A percentile compares a stretch with the other conserved stretches of the same genome.
phyloP scores from a whole-genome alignment of 2,888 invertebrate genomes.

The Dicyrtoma fusca region DNA sequence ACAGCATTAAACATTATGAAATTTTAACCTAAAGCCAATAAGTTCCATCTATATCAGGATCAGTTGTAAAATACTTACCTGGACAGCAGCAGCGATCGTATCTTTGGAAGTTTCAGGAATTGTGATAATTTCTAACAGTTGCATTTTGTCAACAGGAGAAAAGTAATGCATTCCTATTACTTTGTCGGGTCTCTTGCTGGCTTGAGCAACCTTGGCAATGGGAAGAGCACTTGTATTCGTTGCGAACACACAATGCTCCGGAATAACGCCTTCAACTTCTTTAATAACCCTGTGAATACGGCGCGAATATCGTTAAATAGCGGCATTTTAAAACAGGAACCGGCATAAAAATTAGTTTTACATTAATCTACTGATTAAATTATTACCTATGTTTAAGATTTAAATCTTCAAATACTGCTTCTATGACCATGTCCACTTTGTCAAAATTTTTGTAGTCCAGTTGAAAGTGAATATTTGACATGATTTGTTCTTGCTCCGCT shows the following conservation, averaged over 20 bases:
- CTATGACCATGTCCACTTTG: conserved; percentile 90
- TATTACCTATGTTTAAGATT: conserved; percentile 79
- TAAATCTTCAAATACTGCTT: conserved; percentile 98
- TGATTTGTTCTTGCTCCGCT: conserved; percentile 75
- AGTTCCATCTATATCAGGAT: too few relatives aligned
- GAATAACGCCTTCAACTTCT: conserved; percentile 85
- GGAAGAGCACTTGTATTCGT: conserved; percentile 99
- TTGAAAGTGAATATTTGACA: conserved; percentile 64
- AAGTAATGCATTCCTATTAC: conserved; percentile 99
- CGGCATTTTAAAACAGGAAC: too few relatives aligned
- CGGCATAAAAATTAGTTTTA: too few relatives aligned
- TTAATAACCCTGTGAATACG: conserved; percentile 84
- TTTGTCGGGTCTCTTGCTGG: conserved; percentile 91
- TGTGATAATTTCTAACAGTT: conserved; percentile 95
- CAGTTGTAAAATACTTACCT: conserved; percentile 49
- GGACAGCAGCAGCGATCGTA: conserved; percentile 83
- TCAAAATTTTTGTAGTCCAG: conserved; percentile 81
- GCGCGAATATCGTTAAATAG: too few relatives aligned
- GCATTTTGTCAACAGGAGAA: conserved; percentile 99
- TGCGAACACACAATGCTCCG: conserved; percentile 89
- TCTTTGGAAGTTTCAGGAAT: conserved; percentile 95
- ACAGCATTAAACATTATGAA: too few relatives aligned
- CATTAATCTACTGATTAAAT: too few relatives aligned
- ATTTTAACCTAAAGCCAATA: too few relatives aligned
- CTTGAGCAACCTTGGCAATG: conserved; percentile 91